Evolutionary conservation across 2,888 invertebrate genomes (phyloP).

Genomic region (Eumerus sabulonum): DNA sequence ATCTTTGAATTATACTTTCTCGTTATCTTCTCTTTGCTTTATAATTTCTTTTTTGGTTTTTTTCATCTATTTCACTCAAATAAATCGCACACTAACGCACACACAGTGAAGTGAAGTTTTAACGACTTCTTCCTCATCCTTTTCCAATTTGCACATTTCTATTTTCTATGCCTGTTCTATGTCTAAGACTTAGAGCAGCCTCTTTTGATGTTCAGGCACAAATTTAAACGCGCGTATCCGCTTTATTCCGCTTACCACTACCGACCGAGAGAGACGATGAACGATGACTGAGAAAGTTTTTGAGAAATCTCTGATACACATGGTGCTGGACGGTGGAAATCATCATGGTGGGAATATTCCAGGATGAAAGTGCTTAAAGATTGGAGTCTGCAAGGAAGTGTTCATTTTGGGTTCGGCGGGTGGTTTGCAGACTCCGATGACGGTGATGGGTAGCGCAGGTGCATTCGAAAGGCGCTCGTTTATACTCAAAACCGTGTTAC

Average conservation of each 20-base stretch:
- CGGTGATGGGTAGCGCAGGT: slow-evolving; percentile 52
- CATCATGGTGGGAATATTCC: slow-evolving; percentile 44
- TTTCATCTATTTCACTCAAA: slow-evolving; percentile 35
- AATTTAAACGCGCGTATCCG: slow-evolving; percentile 49
- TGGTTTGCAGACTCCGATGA: slow-evolving; percentile 55
- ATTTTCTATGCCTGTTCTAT: slow-evolving; percentile 32
- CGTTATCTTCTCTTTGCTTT: too few relatives aligned
- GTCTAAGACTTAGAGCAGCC: slow-evolving; percentile 40
- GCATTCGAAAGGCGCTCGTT: slow-evolving; percentile 13
- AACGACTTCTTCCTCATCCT: slow-evolving; percentile 18
- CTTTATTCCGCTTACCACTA: slow-evolving; percentile 53
- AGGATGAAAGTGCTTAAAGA: slow-evolving; percentile 39
- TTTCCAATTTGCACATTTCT: slow-evolving; percentile 20
- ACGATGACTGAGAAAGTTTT: slow-evolving; percentile 62
- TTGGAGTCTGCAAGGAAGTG: slow-evolving; percentile 48
- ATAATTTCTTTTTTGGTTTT: slow-evolving; percentile 9
- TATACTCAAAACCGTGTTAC: slow-evolving; percentile 43
- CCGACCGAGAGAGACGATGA: slow-evolving; percentile 68
- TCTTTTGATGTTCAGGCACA: slow-evolving; percentile 12
- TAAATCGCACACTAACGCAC: slow-evolving; percentile 20
- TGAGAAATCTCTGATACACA: slow-evolving; percentile 47
- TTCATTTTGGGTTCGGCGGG: slow-evolving; percentile 61
- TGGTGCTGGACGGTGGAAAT: slow-evolving; percentile 24
- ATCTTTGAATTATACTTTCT: too few relatives aligned
- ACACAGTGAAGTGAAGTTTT: slow-evolving; percentile 33